These are phyloP conservation scores for Pagrus major DNA, from an alignment of 2,113 vertebrate species.

Conservation along the genomic window DNA sequence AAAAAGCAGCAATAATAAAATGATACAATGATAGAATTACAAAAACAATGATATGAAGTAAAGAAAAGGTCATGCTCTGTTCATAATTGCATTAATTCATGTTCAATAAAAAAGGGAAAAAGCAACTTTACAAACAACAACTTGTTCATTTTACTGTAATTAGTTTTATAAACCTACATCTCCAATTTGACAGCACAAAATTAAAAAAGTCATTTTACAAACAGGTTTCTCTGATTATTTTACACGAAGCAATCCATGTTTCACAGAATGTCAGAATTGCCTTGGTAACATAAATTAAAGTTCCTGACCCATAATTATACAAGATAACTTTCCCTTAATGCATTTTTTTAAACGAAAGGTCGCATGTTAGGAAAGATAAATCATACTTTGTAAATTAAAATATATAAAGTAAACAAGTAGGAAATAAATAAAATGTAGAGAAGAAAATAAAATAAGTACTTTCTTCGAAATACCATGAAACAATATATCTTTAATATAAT, in stretches of 20 bases:
- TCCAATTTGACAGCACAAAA: not conserved
- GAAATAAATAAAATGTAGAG: not conserved
- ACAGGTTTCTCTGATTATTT: not conserved
- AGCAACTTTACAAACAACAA: not conserved
- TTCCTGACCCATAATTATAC: not conserved
- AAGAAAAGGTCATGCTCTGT: not conserved
- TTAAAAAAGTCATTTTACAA: not conserved
- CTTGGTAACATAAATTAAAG: conserved; percentile 22
- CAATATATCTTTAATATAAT: not conserved
- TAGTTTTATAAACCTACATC: not conserved
- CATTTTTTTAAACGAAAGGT: not conserved
- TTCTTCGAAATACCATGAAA: not conserved
- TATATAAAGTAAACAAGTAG: not conserved
- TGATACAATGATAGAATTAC: not conserved
- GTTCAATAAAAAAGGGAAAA: not conserved
- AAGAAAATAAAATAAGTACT: conserved; percentile 4
- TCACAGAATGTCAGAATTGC: not conserved
- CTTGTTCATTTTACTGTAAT: not conserved
- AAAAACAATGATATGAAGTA: not conserved
- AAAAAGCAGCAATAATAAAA: not conserved
- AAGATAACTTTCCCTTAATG: not conserved
- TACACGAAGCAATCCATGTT: not conserved
- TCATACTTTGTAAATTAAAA: not conserved
- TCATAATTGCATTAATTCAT: not conserved
- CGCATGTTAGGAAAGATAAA: not conserved